Evolutionary conservation across 2,797 vertebrate species (phyloP), one percentile per base, ranked within the genome.

Genomic region (Babyrousa celebensis): DNA sequence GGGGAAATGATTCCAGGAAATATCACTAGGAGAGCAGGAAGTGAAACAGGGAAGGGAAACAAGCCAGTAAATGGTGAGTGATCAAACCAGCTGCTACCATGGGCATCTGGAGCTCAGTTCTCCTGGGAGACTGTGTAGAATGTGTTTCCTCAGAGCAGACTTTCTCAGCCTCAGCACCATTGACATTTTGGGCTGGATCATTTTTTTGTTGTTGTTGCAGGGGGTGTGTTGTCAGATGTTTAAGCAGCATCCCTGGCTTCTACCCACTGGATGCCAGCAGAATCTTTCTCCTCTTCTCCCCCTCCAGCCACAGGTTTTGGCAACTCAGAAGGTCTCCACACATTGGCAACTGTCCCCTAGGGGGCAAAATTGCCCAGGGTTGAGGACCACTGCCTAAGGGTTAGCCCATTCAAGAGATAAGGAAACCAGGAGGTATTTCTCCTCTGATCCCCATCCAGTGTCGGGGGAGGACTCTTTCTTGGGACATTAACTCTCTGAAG

Each of bases 291-390:
- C 9, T 58, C 54, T 12, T 36, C 54, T 16, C 77, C 6, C 32
- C 21, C 23, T 21, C 0, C 0, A 27, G 16, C 15, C 8, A 27
- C 48, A 6, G 23, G 18, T 40, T 68, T 21, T 63, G 70, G 85
- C 29, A 93, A 83, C 52, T 14, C 75, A 23, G n/a, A 96, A 80
- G 29, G 17, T 72, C 56, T 79, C 48, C 8, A 91, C 60, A 86
- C 32, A 48, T 40, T 78, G 67, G 48, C 85, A 83, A 36, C 52
- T 78, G 52, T 60, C 17, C 32, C 40, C 5, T 23, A 36, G 29
- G 54, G 62, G 7, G 21, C 5, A 36, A 48, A n/a, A 12, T 60
- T n/a, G 14, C 32, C 43, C 63, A 67, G 52, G 23, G n/a, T 36
- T 67, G 36, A 67, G 71, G 68, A 77, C 16, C 18, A 27, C 29